These are phyloP conservation scores for Calonectris borealis DNA, from an alignment of 2,113 vertebrate species.

Conservation along the genomic window DNA sequence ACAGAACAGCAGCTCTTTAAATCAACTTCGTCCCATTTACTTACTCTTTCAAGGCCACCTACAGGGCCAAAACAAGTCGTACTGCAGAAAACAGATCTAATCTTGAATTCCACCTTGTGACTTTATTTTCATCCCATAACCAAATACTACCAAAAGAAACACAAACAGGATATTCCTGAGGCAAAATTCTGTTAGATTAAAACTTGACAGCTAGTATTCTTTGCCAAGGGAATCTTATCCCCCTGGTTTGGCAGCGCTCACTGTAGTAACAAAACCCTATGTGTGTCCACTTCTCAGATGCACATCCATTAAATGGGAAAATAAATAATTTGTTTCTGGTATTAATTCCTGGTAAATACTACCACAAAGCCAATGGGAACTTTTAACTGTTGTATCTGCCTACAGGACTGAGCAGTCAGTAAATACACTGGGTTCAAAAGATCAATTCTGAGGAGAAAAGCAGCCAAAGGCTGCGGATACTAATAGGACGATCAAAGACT, in stretches of 20 bases:
- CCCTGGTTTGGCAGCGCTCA: fast-evolving
- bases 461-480: not conserved
- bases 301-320: not conserved
- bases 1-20: not conserved
- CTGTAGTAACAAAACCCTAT: not conserved
- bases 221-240: not conserved
- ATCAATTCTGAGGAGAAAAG: not conserved
- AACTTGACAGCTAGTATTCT: not conserved
- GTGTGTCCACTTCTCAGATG: not conserved
- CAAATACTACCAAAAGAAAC: not conserved
- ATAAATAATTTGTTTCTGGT: not conserved
- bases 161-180: not conserved
- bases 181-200: not conserved
- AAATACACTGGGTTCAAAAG: not conserved
- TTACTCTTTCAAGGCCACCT: not conserved
- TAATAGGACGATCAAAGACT: not conserved
- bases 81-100: not conserved
- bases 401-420: not conserved
- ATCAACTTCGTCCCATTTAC: not conserved
- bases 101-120: not conserved
- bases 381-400: not conserved
- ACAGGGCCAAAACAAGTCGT: not conserved
- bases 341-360: not conserved
- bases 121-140: not conserved
- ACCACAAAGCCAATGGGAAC: not conserved